Percentiles rank a stretch among this genome's conserved stretches.
Evolutionary conservation across 2,113 vertebrate genomes (phyloP).

Genomic region (Barnardius zonarius): DNA sequence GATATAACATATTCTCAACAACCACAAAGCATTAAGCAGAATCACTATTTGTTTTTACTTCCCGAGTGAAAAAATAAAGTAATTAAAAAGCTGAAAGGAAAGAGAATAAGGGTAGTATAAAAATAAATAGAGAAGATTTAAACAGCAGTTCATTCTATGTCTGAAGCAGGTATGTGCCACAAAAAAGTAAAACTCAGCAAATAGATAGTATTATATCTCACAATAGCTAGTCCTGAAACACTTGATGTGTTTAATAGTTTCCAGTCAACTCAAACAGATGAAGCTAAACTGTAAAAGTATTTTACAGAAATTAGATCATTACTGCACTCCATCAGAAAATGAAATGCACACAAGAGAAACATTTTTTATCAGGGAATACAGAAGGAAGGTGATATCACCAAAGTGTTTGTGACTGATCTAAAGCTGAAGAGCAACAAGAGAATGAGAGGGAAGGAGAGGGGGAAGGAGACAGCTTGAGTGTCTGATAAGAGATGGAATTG

Average conservation of each 20-base stretch:
- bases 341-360: neutral
- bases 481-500: conserved; percentile 21
- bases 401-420: neutral
- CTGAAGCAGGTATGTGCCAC: neutral
- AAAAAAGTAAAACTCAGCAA: neutral
- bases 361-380: neutral
- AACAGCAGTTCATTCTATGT: neutral
- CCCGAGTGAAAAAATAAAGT: neutral
- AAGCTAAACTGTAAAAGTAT: neutral
- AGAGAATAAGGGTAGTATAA: neutral
- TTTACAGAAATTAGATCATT: neutral
- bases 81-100: neutral
- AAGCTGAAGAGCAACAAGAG: conserved; percentile 3
- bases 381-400: neutral
- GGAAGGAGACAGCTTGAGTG: neutral
- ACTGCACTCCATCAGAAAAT: neutral
- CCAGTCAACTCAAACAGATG: neutral
- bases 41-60: neutral
- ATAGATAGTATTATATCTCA: neutral
- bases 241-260: neutral
- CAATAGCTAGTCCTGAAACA: neutral
- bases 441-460: neutral
- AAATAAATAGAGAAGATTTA: neutral
- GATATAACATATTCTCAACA: neutral
- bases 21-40: neutral